Conservation (phyloP, 2,888 invertebrate genomes). For the Dilophus febrilis region DNA sequence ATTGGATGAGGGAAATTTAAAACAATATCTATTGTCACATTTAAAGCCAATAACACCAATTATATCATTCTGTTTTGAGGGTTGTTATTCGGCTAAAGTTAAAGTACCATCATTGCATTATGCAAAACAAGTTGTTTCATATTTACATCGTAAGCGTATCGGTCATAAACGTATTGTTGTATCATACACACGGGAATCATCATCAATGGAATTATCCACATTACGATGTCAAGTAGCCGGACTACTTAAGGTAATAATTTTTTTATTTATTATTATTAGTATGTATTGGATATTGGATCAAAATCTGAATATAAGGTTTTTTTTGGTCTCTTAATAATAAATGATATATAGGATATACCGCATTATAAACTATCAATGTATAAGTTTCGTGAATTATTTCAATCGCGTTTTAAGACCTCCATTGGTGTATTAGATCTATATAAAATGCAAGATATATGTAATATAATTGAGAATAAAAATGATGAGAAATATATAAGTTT, state of each 20-base stretch:
- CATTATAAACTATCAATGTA: slow-evolving; percentile 58
- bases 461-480: slow-evolving; percentile 49
- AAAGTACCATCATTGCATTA: slow-evolving; percentile 23
- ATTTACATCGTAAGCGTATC: slow-evolving; percentile 61
- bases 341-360: slow-evolving; percentile 57
- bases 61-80: slow-evolving; percentile 26
- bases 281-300: no score
- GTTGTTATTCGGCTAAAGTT: slow-evolving; percentile 27
- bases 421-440: slow-evolving; percentile 49
- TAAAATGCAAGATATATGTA: slow-evolving; percentile 58
- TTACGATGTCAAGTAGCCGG: slow-evolving; percentile 51
- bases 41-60: slow-evolving; percentile 30
- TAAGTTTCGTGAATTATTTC: slow-evolving; percentile 65
- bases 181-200: slow-evolving; percentile 43
- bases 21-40: slow-evolving; percentile 25
- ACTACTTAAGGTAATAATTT: slow-evolving; percentile 36
- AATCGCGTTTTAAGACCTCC: slow-evolving; percentile 59
- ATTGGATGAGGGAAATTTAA: slow-evolving; percentile 25
- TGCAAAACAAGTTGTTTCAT: slow-evolving; percentile 55
- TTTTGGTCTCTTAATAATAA: no score
- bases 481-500: slow-evolving; percentile 57
- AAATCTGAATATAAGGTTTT: no score
- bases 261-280: not conserved
- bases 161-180: slow-evolving; percentile 66
- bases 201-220: slow-evolving; percentile 41